Evolutionary conservation across 1,140 invertebrate genomes (phyloP).

Genomic region (Alviniconcha marisindica): DNA sequence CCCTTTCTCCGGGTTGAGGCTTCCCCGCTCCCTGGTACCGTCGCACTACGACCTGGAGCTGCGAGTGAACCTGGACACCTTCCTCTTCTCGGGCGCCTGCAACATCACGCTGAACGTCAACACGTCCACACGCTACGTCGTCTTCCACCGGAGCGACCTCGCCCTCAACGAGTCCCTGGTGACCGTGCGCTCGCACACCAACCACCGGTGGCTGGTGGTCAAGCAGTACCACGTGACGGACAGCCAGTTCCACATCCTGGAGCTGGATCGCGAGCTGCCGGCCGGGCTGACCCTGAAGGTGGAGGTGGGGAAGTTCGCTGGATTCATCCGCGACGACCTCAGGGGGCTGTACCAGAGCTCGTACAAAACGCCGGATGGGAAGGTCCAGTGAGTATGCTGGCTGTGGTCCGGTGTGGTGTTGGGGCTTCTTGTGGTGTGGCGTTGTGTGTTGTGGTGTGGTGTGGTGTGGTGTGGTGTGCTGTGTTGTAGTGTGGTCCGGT

Average conservation of each 20-base stretch:
- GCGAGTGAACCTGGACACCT: slow-evolving; percentile 53
- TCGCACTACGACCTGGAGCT: slow-evolving; percentile 57
- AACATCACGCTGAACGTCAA: slow-evolving; percentile 49
- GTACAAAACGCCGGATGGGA: slow-evolving; percentile 56
- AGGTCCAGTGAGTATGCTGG: slow-evolving; percentile 53
- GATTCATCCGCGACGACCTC: slow-evolving; percentile 52
- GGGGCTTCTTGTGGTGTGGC: background rate
- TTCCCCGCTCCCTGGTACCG: slow-evolving; percentile 56
- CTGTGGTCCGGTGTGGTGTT: background rate
- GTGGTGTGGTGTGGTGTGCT: background rate
- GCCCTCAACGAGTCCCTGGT: slow-evolving; percentile 21
- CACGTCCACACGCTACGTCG: slow-evolving; percentile 54
- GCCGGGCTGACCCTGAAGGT: slow-evolving; percentile 47
- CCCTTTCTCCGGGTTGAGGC: slow-evolving; percentile 54
- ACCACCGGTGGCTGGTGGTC: slow-evolving; percentile 30
- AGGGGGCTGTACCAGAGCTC: slow-evolving; percentile 61
- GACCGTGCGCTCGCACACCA: background rate
- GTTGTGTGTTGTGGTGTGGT: background rate
- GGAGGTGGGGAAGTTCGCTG: slow-evolving; percentile 53
- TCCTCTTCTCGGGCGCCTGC: slow-evolving; percentile 54
- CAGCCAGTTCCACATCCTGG: slow-evolving; percentile 55
- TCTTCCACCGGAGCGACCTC: slow-evolving; percentile 52
- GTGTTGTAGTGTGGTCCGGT: no score
- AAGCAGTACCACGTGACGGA: slow-evolving; percentile 44
- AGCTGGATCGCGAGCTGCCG: slow-evolving; percentile 46